Evolutionary conservation across 1,140 invertebrate species (phyloP).

Genomic region (Papilio glaucus): DNA sequence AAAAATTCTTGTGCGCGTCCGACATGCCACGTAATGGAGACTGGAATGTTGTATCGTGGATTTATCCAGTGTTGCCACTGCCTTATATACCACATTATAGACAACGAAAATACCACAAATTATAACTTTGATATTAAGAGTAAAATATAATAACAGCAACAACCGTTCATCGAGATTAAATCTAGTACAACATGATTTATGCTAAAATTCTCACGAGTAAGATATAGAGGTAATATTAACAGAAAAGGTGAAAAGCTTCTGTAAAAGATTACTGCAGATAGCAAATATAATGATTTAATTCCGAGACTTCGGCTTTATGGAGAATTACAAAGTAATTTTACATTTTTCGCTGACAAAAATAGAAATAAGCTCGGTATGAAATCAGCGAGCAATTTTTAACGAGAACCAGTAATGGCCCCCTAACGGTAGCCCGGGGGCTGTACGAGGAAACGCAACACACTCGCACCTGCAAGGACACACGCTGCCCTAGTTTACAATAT

Average conservation of each 20-base stretch:
- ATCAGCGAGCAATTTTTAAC: background rate
- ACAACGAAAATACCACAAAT: background rate
- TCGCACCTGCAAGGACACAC: background rate
- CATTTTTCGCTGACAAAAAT: slow-evolving; percentile 18
- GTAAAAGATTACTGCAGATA: background rate
- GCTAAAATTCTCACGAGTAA: too few relatives aligned
- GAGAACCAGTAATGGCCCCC: background rate
- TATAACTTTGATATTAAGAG: too few relatives aligned
- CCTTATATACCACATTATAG: background rate
- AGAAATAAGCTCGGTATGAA: slow-evolving; percentile 13
- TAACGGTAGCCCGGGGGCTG: background rate
- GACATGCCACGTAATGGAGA: slow-evolving; percentile 22
- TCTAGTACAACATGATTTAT: too few relatives aligned
- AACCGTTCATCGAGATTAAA: too few relatives aligned
- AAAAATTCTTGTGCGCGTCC: slow-evolving; percentile 43
- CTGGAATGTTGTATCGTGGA: slow-evolving; percentile 37
- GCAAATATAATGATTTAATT: slow-evolving; percentile 13
- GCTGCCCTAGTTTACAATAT: background rate
- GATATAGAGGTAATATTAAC: background rate
- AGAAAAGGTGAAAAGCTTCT: background rate
- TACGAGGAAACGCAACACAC: background rate
- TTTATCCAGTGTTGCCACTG: background rate
- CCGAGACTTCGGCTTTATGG: background rate
- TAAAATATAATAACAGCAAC: too few relatives aligned
- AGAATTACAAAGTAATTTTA: background rate